Evolutionary conservation across 2,797 vertebrate species (phyloP).

Genomic region (Poeciliopsis infans): DNA sequence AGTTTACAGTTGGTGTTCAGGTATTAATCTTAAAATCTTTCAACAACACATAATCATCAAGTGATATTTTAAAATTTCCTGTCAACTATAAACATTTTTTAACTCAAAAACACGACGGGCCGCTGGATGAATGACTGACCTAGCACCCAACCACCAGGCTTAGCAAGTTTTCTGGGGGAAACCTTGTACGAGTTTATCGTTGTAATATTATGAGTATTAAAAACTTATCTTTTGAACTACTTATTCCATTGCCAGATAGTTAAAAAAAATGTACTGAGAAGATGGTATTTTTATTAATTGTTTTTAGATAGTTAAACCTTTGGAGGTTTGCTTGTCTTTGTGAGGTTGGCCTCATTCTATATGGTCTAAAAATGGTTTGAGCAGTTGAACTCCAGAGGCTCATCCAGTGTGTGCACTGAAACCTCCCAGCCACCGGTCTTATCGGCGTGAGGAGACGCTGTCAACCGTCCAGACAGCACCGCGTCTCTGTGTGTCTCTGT

Average conservation of each 20-base stretch:
- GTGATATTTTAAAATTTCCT: too few relatives aligned
- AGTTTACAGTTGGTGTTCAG: too few relatives aligned
- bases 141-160: too few relatives aligned
- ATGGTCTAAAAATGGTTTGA: constrained; percentile 34
- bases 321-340: constrained; percentile 1
- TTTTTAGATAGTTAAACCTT: constrained; percentile 13
- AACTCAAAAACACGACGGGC: too few relatives aligned
- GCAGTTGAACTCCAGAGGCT: constrained; percentile 43
- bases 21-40: too few relatives aligned
- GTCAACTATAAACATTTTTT: too few relatives aligned
- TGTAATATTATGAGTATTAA: constrained; percentile 1
- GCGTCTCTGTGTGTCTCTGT: constrained; percentile 48
- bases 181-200: too few relatives aligned
- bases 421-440: constrained; percentile 44
- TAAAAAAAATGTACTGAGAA: constrained; percentile 5
- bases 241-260: constrained; percentile 16
- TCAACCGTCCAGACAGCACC: constrained; percentile 56
- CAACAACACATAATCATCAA: too few relatives aligned
- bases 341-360: constrained; percentile 27
- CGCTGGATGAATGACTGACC: too few relatives aligned
- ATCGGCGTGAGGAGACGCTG: constrained; percentile 52
- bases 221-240: constrained; percentile 14
- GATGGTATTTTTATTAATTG: not conserved
- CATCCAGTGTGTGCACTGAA: constrained; percentile 11
- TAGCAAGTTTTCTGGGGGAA: too few relatives aligned